phyloP scores from a whole-genome alignment of 2,888 invertebrate genomes.

The Eupithecia insigniata region DNA sequence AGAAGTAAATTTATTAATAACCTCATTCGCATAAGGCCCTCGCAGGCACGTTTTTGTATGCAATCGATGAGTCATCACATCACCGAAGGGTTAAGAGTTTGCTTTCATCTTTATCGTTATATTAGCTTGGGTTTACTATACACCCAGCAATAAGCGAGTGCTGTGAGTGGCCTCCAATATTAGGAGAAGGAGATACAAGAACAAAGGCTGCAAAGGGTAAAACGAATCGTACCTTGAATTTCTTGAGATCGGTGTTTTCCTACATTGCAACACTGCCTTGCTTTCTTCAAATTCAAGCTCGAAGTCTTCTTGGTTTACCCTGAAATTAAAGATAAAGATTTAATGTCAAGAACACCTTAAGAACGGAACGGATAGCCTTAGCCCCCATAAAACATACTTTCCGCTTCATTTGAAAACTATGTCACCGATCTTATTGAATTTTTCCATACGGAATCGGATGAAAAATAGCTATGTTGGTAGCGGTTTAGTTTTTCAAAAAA shows the following conservation, averaged over 20 bases:
- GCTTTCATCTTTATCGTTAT: background rate
- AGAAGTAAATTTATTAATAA: no score
- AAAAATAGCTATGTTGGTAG: no score
- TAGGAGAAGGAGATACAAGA: background rate
- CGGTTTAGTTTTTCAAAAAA: no score
- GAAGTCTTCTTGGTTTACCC: slow-evolving; percentile 94
- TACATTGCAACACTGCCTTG: slow-evolving; percentile 90
- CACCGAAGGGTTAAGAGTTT: no score
- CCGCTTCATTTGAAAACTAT: no score
- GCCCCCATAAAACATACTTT: no score
- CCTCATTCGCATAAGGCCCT: no score
- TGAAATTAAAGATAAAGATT: slow-evolving; percentile 48
- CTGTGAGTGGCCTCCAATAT: background rate
- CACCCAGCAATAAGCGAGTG: background rate
- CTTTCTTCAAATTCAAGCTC: slow-evolving; percentile 96
- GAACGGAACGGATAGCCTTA: no score
- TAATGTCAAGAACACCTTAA: background rate
- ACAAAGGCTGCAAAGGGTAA: background rate
- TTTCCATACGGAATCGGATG: no score
- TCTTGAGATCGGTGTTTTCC: slow-evolving; percentile 85
- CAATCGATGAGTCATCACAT: no score
- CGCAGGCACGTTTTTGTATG: no score
- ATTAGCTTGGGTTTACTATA: background rate
- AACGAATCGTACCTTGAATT: slow-evolving; percentile 67
- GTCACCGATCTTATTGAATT: no score